Percentiles rank a stretch among this genome's conserved stretches.
These are phyloP conservation scores for Monodelphis domestica DNA, from an alignment of 2,797 vertebrate genomes.

Conservation along the genomic window DNA sequence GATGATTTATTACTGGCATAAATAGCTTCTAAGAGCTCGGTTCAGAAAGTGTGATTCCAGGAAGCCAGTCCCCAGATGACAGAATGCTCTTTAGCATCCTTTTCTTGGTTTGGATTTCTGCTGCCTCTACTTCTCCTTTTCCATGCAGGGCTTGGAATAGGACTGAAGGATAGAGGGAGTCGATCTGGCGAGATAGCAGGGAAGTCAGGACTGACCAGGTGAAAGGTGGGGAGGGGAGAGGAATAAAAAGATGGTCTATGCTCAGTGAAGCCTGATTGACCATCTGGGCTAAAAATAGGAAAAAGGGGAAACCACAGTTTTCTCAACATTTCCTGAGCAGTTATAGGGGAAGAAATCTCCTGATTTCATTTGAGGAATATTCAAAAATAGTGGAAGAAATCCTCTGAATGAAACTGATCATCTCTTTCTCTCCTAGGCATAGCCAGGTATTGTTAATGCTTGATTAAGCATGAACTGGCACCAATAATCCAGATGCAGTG, in stretches of 20 bases:
- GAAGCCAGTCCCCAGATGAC: not conserved
- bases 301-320: not conserved
- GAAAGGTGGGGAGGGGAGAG: not conserved
- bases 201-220: not conserved
- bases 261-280: not conserved
- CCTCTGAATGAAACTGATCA: not conserved
- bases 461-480: not conserved
- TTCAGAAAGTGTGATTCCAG: not conserved
- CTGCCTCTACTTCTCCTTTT: not conserved
- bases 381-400: not conserved
- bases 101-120: not conserved
- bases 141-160: not conserved
- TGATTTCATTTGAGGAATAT: not conserved
- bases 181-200: not conserved
- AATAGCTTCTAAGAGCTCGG: not conserved
- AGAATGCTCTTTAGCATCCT: not conserved
- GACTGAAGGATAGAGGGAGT: not conserved
- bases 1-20: accelerated
- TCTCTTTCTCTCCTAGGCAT: not conserved
- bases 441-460: not conserved
- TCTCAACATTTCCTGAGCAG: not conserved
- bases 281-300: not conserved
- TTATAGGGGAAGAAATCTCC: not conserved
- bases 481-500: not conserved
- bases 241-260: not conserved